Evolutionary conservation across 2,113 vertebrate genomes (phyloP).

Genomic region (Puffinus mauretanicus): DNA sequence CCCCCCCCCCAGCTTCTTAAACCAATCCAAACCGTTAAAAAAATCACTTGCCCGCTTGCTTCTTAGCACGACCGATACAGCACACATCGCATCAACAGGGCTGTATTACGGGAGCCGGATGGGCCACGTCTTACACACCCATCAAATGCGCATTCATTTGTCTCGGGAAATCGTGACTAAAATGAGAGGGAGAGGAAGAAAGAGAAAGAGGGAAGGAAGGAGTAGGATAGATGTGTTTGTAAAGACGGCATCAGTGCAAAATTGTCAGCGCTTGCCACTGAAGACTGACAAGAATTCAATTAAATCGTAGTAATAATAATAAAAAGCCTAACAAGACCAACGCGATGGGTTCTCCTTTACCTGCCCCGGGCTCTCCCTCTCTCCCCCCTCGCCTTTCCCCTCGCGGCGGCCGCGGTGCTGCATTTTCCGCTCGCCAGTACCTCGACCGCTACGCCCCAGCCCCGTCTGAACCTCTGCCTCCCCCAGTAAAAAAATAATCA

Average conservation of each 20-base stretch:
- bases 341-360: not conserved
- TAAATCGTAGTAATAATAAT: not conserved
- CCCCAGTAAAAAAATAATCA: conserved; percentile 11
- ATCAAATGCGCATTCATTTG: not conserved
- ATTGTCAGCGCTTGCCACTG: not conserved
- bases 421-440: not conserved
- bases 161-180: not conserved
- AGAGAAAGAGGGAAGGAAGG: not conserved
- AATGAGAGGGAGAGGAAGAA: not conserved
- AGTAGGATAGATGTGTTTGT: not conserved
- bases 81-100: not conserved
- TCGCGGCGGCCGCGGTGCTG: not conserved
- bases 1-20: not conserved
- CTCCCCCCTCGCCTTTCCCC: not conserved
- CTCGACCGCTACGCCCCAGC: not conserved
- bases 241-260: not conserved
- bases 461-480: not conserved
- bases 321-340: not conserved
- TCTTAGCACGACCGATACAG: not conserved
- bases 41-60: not conserved
- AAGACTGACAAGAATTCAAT: not conserved
- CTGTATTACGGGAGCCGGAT: not conserved
- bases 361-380: not conserved
- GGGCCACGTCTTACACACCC: conserved; percentile 8
- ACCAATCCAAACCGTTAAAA: not conserved